Percentiles rank a stretch among this genome's conserved stretches.
phyloP scores from a whole-genome alignment of 2,797 vertebrate genomes.

The Micrastur ruficollis region DNA sequence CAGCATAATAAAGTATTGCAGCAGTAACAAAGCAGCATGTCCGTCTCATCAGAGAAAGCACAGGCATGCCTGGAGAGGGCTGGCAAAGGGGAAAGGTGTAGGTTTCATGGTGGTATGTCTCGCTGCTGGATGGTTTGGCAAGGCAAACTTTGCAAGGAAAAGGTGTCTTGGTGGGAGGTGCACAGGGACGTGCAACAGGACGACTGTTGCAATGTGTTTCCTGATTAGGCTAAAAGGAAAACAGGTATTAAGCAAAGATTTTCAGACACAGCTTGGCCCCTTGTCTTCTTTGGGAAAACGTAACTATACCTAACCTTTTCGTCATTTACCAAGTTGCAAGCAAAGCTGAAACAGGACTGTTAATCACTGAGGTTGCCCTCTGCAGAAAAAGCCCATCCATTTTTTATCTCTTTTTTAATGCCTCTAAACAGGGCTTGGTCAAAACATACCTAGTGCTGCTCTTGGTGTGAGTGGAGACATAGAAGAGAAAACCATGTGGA shows the following conservation, averaged over 20 bases:
- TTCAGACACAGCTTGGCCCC: not conserved
- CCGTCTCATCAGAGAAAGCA: not conserved
- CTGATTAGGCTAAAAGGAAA: not conserved
- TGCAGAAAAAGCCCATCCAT: not conserved
- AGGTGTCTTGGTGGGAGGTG: not conserved
- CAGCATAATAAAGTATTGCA: not conserved
- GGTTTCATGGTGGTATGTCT: not conserved
- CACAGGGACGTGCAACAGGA: not conserved
- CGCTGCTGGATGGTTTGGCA: not conserved
- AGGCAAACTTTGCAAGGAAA: not conserved
- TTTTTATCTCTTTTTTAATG: not conserved
- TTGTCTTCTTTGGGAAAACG: not conserved
- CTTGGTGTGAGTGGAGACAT: not conserved
- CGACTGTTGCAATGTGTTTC: not conserved
- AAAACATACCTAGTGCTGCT: not conserved
- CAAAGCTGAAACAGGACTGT: not conserved
- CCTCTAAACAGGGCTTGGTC: not conserved
- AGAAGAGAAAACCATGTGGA: not conserved
- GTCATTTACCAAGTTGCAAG: not conserved
- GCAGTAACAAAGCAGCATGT: not conserved
- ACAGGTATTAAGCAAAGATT: not conserved
- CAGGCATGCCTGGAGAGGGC: not conserved
- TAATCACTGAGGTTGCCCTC: not conserved
- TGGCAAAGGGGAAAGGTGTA: not conserved
- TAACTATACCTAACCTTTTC: not conserved